These are phyloP conservation scores for Erythrolamprus reginae DNA, from an alignment of 2,113 vertebrate genomes.

Conservation along the genomic window DNA sequence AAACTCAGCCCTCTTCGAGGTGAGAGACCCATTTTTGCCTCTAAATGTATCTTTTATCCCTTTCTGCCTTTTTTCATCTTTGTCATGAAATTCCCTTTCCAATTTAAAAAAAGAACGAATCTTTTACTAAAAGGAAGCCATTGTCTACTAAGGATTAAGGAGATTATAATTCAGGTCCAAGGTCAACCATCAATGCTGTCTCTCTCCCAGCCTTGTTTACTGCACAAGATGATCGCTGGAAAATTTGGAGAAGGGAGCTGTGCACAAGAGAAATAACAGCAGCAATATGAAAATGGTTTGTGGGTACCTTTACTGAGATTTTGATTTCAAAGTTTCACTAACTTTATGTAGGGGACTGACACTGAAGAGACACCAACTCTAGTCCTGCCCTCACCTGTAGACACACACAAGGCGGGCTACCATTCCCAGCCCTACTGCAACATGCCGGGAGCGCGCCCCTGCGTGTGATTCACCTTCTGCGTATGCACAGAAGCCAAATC, in stretches of 20 bases:
- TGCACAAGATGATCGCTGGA: too few species aligned
- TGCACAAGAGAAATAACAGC: not conserved
- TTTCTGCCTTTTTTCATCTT: not conserved
- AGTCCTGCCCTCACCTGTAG: not conserved
- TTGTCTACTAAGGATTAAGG: too few species aligned
- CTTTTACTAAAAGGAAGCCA: too few species aligned
- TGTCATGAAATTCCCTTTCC: not conserved
- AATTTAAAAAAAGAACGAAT: not conserved
- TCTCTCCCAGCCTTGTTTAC: too few species aligned
- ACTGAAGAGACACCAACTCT: not conserved
- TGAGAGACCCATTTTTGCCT: constrained; percentile 8
- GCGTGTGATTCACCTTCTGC: too few species aligned
- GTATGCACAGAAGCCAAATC: too few species aligned
- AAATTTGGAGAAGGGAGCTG: not conserved
- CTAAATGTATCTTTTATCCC: too few species aligned
- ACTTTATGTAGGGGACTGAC: not conserved
- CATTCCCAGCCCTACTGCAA: too few species aligned
- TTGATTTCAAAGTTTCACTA: not conserved
- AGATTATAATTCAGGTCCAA: too few species aligned
- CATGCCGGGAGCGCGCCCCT: too few species aligned
- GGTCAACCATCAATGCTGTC: too few species aligned
- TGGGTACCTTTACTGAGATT: not conserved
- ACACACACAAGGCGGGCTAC: too few species aligned
- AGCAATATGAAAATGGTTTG: not conserved
- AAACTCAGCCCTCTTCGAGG: constrained; percentile 51